Conservation (phyloP, 2,888 invertebrate species). For the Tridacna crocea region DNA sequence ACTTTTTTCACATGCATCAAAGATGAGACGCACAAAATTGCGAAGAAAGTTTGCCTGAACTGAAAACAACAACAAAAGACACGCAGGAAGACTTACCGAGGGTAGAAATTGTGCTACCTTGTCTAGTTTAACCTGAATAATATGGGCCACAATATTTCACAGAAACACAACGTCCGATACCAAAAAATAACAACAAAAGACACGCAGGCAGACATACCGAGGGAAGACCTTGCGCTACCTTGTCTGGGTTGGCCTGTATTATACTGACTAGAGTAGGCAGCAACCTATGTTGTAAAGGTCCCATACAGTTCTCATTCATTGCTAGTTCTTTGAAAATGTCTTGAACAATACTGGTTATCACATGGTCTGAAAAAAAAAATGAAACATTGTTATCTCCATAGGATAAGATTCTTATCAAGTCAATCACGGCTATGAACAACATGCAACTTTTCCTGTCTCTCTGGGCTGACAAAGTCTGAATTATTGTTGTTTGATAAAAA, state of each 20-base stretch:
- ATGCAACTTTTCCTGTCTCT: background rate
- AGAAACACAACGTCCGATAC: no score
- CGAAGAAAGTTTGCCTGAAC: no score
- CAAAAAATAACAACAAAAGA: no score
- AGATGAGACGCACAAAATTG: no score
- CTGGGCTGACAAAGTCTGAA: background rate
- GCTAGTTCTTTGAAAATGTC: conserved; percentile 88
- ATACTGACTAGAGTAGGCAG: conserved; percentile 89
- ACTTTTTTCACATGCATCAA: no score
- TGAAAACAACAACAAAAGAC: no score
- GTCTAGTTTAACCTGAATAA: no score
- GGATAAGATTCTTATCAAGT: background rate
- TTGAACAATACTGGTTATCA: conserved; percentile 87
- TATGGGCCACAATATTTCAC: no score
- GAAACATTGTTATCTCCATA: background rate
- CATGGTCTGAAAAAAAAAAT: conserved; percentile 86
- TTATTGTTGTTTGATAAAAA: no score
- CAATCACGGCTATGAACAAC: background rate
- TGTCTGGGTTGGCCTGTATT: conserved; percentile 84
- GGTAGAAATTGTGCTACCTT: no score
- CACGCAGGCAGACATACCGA: conserved; percentile 79
- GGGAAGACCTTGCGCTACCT: conserved; percentile 83
- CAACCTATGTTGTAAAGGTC: conserved; percentile 88
- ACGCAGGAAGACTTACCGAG: no score
- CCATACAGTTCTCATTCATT: conserved; percentile 87